Evolutionary conservation across 2,113 vertebrate genomes (phyloP).

Genomic region (Donacobius atricapilla): DNA sequence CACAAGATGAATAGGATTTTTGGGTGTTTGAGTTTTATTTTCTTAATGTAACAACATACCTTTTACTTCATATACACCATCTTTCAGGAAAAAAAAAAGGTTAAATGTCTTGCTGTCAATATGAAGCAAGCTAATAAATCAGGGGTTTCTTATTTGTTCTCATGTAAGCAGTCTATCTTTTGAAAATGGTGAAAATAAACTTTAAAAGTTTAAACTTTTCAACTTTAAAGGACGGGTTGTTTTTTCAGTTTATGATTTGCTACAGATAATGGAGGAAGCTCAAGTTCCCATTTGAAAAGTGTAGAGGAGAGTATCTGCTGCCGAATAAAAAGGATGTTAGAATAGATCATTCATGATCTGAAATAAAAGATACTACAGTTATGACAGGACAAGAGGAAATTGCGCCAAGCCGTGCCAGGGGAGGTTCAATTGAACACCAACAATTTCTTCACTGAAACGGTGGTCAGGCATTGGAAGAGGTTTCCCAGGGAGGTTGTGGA

Average conservation of each 20-base stretch:
- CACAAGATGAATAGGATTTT: background rate
- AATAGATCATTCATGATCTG: background rate
- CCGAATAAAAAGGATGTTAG: background rate
- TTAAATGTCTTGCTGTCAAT: background rate
- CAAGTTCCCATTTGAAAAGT: background rate
- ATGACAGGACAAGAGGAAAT: background rate
- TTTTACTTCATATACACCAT: background rate
- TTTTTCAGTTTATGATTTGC: background rate
- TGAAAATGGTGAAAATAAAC: background rate
- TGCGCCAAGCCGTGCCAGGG: background rate
- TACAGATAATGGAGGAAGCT: background rate
- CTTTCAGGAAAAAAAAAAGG: background rate
- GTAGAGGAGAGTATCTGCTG: background rate
- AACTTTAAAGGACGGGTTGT: background rate
- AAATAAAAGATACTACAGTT: background rate
- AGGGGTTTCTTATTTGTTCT: background rate
- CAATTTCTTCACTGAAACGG: background rate
- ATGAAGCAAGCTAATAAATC: background rate
- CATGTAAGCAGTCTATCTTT: background rate
- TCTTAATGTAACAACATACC: background rate
- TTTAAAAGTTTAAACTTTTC: no score
- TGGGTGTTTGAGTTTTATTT: background rate
- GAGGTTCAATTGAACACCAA: background rate
- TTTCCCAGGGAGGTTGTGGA: background rate
- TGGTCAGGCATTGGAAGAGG: background rate